phyloP scores from a whole-genome alignment of 53 echinoderm and acorn worm species.

The Astropecten irregularis region DNA sequence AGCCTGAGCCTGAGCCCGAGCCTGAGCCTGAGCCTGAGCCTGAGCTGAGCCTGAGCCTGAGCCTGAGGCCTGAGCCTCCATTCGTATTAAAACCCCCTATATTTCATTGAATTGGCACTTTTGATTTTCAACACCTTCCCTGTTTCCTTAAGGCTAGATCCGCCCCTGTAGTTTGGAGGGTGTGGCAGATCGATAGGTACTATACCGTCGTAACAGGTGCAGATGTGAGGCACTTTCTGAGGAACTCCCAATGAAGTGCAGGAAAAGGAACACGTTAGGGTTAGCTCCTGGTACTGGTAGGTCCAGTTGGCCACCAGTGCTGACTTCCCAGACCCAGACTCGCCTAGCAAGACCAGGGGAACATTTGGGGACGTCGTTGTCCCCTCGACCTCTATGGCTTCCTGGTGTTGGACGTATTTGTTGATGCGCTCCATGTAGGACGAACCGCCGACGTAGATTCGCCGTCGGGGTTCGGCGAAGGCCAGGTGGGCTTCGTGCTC shows the following conservation, averaged over 20 bases:
- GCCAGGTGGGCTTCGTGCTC: constrained; percentile 86
- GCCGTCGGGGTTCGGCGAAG: constrained; percentile 83
- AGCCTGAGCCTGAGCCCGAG: too few species aligned
- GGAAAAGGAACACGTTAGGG: constrained; percentile 74
- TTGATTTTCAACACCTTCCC: too few species aligned
- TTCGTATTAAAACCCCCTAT: too few species aligned
- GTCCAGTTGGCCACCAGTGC: constrained; percentile 92
- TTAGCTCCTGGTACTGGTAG: constrained; percentile 74
- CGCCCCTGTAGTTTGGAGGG: too few species aligned
- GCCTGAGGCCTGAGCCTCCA: too few species aligned
- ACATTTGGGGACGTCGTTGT: constrained; percentile 15
- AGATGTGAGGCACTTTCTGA: constrained; percentile 89
- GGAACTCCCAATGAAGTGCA: constrained; percentile 92
- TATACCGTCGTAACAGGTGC: constrained; percentile 81
- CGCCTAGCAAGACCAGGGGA: constrained; percentile 83
- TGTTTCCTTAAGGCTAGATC: too few species aligned
- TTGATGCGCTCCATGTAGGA: constrained; percentile 77
- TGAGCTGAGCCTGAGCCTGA: too few species aligned
- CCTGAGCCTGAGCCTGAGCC: too few species aligned
- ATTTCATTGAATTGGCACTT: too few species aligned
- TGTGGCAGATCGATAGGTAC: too few species aligned
- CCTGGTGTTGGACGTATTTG: constrained; percentile 36
- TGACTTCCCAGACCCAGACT: constrained; percentile 91
- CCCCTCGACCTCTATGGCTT: too few species aligned
- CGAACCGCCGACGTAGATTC: constrained; percentile 83